Percentiles rank a stretch among this genome's conserved stretches.
Evolutionary conservation across 1,140 invertebrate genomes (phyloP).

Genomic region (Platyura marginata): DNA sequence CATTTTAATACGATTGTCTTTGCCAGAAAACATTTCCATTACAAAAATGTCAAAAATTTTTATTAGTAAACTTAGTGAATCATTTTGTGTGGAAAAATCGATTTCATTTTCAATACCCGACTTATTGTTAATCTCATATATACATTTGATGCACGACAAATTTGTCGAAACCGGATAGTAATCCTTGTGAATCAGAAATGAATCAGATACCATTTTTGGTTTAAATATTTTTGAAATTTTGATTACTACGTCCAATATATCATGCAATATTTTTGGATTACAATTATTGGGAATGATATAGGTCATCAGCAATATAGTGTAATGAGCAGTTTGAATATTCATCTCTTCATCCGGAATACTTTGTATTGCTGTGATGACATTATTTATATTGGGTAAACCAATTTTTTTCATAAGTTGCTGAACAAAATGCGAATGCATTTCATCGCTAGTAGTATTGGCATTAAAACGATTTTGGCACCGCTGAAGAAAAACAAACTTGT

Average conservation of each 20-base stretch:
- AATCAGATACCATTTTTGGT: no score
- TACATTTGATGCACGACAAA: not conserved
- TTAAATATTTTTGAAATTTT: not conserved
- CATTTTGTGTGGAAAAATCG: not conserved
- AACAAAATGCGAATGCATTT: no score
- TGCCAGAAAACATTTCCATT: conserved; percentile 7
- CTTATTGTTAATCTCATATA: not conserved
- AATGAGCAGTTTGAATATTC: not conserved
- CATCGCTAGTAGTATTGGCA: no score
- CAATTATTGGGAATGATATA: not conserved
- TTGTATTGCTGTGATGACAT: not conserved
- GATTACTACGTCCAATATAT: not conserved
- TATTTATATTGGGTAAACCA: not conserved
- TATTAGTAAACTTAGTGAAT: not conserved
- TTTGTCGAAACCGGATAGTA: not conserved
- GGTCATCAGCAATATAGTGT: not conserved
- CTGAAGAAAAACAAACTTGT: not conserved
- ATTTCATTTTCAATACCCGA: not conserved
- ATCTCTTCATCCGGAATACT: not conserved
- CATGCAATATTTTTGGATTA: not conserved
- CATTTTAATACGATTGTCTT: conserved; percentile 12
- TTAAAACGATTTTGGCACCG: not conserved
- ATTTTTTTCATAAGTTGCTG: not conserved
- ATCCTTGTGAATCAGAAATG: no score
- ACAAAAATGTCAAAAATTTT: conserved; percentile 15